phyloP scores from a whole-genome alignment of 2,113 vertebrate genomes.

The Himantopus leucocephalus region DNA sequence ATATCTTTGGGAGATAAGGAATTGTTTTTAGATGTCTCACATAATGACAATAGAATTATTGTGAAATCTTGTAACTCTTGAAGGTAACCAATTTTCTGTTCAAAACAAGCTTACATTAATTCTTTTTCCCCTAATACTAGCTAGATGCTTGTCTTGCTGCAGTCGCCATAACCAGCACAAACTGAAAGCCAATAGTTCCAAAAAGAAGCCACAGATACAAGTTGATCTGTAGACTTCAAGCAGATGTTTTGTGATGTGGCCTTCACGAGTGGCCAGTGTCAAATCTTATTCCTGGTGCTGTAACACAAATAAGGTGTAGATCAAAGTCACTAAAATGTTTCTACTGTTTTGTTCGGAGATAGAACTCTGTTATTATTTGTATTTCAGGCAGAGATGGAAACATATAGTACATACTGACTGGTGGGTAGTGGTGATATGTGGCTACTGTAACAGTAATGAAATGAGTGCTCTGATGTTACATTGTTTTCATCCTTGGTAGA shows the following conservation, averaged over 20 bases:
- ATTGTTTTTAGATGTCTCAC: background rate
- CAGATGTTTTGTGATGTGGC: background rate
- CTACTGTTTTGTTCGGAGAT: background rate
- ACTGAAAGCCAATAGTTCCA: background rate
- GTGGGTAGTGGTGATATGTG: rapidly evolving
- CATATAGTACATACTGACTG: rapidly evolving
- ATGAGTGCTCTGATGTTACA: background rate
- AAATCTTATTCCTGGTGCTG: background rate
- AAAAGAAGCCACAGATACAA: background rate
- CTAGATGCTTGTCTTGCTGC: background rate
- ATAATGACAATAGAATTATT: background rate
- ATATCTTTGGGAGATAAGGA: background rate
- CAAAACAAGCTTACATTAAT: background rate
- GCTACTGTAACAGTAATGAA: background rate
- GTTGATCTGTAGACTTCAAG: background rate
- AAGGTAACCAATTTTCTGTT: background rate
- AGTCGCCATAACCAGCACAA: background rate
- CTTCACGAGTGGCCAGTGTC: background rate
- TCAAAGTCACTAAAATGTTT: background rate
- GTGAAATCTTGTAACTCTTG: background rate
- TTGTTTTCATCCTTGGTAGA: background rate
- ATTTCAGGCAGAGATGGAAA: background rate
- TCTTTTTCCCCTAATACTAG: too few species aligned
- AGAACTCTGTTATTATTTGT: background rate
- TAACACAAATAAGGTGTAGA: background rate